These are phyloP conservation scores for Oreortyx pictus DNA, from an alignment of 2,797 vertebrate genomes.

Conservation along the genomic window DNA sequence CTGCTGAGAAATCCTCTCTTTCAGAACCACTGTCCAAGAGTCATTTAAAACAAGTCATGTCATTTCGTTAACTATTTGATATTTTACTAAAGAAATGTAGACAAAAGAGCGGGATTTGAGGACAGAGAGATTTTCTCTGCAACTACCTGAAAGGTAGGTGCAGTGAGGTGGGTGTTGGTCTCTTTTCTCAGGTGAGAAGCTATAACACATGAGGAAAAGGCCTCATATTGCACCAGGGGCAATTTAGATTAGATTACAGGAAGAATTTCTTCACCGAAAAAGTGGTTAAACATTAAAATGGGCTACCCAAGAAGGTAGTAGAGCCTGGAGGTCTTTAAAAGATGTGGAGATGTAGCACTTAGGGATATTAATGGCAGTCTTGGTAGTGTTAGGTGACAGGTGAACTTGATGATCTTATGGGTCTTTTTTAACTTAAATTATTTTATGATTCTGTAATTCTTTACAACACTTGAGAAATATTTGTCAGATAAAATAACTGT, in stretches of 20 bases:
- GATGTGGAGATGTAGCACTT: neutral
- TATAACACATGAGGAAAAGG: neutral
- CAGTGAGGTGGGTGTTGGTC: neutral
- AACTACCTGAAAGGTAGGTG: neutral
- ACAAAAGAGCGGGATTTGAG: neutral
- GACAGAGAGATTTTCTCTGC: neutral
- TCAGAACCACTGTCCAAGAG: neutral
- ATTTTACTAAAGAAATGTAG: neutral
- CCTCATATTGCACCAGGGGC: neutral
- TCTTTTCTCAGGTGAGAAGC: neutral
- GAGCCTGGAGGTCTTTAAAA: neutral
- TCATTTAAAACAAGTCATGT: neutral
- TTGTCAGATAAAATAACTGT: neutral
- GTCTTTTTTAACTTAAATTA: neutral
- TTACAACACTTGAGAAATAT: neutral
- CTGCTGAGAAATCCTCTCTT: fast-evolving
- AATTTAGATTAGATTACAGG: neutral
- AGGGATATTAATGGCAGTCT: neutral
- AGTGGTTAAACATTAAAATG: neutral
- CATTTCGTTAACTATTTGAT: neutral
- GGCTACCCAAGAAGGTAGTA: neutral
- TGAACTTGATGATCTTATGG: neutral
- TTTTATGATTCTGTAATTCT: neutral
- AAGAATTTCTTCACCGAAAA: neutral
- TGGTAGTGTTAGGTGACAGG: neutral